Evolutionary conservation across 2,113 vertebrate genomes (phyloP).

Genomic region (Atractosteus spatula): DNA sequence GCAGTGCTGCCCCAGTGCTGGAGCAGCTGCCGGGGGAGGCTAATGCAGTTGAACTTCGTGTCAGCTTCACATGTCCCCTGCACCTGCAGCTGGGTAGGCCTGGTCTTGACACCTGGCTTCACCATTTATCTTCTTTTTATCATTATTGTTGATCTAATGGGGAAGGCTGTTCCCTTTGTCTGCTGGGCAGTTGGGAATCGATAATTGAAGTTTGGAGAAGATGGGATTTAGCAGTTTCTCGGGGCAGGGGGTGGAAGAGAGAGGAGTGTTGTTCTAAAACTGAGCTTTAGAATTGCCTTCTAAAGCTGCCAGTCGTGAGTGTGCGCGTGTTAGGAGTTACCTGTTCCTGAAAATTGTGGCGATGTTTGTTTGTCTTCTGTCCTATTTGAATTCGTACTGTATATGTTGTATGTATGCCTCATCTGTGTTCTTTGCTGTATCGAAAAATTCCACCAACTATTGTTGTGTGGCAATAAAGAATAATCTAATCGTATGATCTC

Average conservation of each 20-base stretch:
- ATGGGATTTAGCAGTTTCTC: not conserved
- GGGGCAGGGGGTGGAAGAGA: not conserved
- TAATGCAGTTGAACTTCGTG: constrained; percentile 59
- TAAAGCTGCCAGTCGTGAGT: not conserved
- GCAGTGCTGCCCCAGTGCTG: not conserved
- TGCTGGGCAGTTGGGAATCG: not conserved
- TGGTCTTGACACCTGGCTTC: constrained; percentile 70
- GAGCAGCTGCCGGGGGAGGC: constrained; percentile 26
- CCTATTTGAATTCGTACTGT: too few species aligned
- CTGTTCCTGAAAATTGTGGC: not conserved
- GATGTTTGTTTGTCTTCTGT: too few species aligned
- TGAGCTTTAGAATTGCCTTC: not conserved
- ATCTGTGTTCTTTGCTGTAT: too few species aligned
- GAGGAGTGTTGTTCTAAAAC: too few species aligned
- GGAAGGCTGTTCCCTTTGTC: constrained; percentile 10
- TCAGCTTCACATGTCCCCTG: constrained; percentile 61
- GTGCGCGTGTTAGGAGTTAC: not conserved
- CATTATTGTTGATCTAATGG: constrained; percentile 5
- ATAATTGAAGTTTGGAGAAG: not conserved
- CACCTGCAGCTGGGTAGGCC: constrained; percentile 79
- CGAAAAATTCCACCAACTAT: too few species aligned
- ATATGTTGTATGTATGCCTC: too few species aligned
- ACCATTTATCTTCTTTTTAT: constrained; percentile 40
- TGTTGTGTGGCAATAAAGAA: too few species aligned
- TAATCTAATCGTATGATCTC: too few species aligned